Evolutionary conservation across 2,113 vertebrate species (phyloP), one percentile per base, ranked within the genome.

Genomic region (Aptenodytes forsteri): DNA sequence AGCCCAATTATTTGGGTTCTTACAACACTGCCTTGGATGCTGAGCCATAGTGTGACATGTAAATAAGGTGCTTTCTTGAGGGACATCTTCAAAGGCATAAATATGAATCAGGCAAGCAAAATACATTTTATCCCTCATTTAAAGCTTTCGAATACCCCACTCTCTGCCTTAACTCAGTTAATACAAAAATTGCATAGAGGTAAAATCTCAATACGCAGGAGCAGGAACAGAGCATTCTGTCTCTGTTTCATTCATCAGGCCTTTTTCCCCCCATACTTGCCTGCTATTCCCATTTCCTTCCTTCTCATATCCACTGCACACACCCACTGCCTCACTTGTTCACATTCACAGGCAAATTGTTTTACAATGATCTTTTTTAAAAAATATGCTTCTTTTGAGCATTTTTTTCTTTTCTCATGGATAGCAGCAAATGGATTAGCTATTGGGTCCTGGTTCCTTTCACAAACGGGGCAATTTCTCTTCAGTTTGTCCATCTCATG

Each of bases 201-300:
- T 18, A 19, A 90, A 78, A 29, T 6, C 32, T 78, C 59, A 6
- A 0, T 4, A n/a, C 67, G 62, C 32, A 88, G 36, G 72, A 62
- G 85, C 42, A 90, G 69, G 59, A 81, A 5, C 86, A 77, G 69
- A 69, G 75, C 26, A 7, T 66, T 89, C 34, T 44, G 61, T 46
- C 66, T 93, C 93, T 95, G 94, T 71, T 97, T 89, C 90, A 56
- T 91, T 42, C 90, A 95, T 90, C 36, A 89, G 58, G 11, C 9
- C 32, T 67, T 77, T 87, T 50, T 34, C 6, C 46, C 13, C 84
- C n/a, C 32, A 22, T 50, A 36, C 65, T n/a, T 42, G 90, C 79
- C 96, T 97, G 97, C 61, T 84, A 90, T 96, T 96, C 65, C 83
- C 95, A 97, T 96, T 97, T 97, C 94, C 80, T 83, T 78, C 81